Evolutionary conservation across 2,797 vertebrate genomes (phyloP).

Genomic region (Eurystomus glaucurus): DNA sequence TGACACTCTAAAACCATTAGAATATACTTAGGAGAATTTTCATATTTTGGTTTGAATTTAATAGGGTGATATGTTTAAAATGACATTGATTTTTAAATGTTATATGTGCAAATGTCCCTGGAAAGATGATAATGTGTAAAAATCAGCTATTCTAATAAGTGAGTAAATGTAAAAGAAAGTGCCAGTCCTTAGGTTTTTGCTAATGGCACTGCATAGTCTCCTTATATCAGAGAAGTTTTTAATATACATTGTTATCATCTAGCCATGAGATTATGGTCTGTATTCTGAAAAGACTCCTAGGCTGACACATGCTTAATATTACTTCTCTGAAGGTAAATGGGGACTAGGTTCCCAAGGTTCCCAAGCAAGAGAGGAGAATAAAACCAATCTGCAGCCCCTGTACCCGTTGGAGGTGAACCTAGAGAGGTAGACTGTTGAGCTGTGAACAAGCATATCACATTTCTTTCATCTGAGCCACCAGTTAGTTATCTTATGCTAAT

Average conservation of each 20-base stretch:
- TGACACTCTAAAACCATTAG: neutral
- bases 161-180: neutral
- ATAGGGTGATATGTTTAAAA: neutral
- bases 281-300: neutral
- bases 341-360: neutral
- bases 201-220: neutral
- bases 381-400: neutral
- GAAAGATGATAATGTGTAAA: neutral
- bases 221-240: neutral
- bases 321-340: neutral
- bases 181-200: neutral
- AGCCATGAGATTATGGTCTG: neutral
- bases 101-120: neutral
- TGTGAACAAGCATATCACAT: neutral
- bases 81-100: neutral
- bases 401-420: rapidly evolving
- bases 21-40: neutral
- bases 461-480: neutral
- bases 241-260: neutral
- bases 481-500: neutral
- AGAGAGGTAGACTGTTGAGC: neutral
- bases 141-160: neutral
- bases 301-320: neutral
- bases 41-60: neutral
- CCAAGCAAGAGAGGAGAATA: neutral